A percentile compares a stretch with the other conserved stretches of the same genome.
Conservation (phyloP, 2,888 invertebrate genomes). For the Eristalis pertinax region DNA sequence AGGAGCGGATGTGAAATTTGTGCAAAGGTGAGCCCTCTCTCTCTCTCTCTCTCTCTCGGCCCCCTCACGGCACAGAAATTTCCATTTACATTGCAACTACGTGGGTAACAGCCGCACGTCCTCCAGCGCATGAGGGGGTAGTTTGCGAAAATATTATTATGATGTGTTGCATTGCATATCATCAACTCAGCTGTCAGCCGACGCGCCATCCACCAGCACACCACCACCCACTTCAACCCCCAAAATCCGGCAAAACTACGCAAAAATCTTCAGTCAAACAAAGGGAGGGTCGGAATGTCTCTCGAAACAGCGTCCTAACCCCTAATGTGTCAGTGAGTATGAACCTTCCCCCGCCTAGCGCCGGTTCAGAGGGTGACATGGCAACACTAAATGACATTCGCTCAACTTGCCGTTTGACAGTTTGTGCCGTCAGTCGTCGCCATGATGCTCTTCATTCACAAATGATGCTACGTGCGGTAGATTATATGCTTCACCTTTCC, state of each 20-base stretch:
- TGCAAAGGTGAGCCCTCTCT: constrained; percentile 37
- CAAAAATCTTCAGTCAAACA: constrained; percentile 44
- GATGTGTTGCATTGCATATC: constrained; percentile 52
- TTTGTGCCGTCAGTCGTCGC: constrained; percentile 28
- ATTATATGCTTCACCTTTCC: constrained; percentile 54
- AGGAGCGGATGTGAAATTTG: constrained; percentile 23
- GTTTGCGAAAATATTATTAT: constrained; percentile 54
- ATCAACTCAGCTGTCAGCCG: constrained; percentile 21
- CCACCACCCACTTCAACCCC: not conserved
- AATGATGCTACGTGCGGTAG: constrained; percentile 63
- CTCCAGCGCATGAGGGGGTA: not conserved
- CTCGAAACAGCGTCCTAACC: constrained; percentile 8
- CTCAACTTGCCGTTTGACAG: constrained; percentile 58
- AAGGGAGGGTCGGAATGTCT: not conserved
- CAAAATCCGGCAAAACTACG: constrained; percentile 38
- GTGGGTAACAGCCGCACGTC: constrained; percentile 41
- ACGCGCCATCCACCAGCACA: not conserved
- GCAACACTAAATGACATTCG: constrained; percentile 56
- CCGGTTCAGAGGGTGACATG: not conserved
- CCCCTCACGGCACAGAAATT: constrained; percentile 23
- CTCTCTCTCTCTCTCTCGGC: too few species aligned
- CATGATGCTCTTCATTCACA: constrained; percentile 50
- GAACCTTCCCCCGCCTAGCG: not conserved
- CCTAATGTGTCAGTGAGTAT: constrained; percentile 13
- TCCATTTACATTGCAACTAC: constrained; percentile 69